Conservation (phyloP, 2,888 invertebrate genomes). For the Spodoptera littoralis region DNA sequence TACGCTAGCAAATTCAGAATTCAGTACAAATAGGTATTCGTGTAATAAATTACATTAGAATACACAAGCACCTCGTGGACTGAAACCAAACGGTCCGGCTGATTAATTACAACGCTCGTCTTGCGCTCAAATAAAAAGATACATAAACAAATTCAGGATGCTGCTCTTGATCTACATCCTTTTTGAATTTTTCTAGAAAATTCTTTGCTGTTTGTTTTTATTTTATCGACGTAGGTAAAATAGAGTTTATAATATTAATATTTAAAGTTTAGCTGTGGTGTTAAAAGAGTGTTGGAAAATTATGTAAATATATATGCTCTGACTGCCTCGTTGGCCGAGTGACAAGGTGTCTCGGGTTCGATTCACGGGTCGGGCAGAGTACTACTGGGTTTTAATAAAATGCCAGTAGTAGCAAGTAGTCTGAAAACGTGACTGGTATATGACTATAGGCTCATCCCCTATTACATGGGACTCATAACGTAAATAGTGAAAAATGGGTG, state of each 20-base stretch:
- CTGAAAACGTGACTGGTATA: no score
- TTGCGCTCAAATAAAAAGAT: conserved; percentile 52
- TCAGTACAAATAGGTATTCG: conserved; percentile 42
- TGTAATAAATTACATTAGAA: conserved; percentile 56
- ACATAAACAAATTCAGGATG: conserved; percentile 47
- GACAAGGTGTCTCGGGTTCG: no score
- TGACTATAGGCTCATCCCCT: no score
- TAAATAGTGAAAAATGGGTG: no score
- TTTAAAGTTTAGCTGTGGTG: no score
- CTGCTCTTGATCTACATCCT: conserved; percentile 37
- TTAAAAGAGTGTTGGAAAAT: no score
- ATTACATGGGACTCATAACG: no score
- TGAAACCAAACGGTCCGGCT: conserved; percentile 51
- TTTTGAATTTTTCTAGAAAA: conserved; percentile 30
- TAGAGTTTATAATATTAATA: not conserved
- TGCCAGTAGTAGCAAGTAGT: no score
- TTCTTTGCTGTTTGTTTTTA: conserved; percentile 2
- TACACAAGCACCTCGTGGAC: conserved; percentile 51
- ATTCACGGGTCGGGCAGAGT: no score
- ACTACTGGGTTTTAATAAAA: no score
- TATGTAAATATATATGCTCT: no score
- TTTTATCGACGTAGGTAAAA: conserved; percentile 14
- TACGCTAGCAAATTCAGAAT: conserved; percentile 36
- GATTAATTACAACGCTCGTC: conserved; percentile 54
- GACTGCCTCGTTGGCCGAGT: no score